A percentile compares a stretch with the other conserved stretches of the same genome.
Conservation (phyloP, 2,888 invertebrate genomes). For the Tethea ocularis region DNA sequence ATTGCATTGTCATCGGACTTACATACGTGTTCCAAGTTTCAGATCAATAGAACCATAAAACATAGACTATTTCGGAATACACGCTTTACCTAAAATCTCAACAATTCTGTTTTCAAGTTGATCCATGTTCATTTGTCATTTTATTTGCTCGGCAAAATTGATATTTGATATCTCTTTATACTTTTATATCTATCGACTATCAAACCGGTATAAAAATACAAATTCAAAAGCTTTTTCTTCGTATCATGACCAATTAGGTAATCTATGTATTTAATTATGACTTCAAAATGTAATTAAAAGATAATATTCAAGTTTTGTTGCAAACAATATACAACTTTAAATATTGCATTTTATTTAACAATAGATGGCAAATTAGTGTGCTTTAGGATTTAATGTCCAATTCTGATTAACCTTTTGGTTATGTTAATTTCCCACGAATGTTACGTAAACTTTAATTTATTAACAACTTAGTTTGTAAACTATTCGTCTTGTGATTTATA, state of each 20-base stretch:
- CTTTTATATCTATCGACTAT: not conserved
- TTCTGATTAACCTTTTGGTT: not conserved
- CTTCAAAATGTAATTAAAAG: not conserved
- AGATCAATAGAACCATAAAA: too few relatives aligned
- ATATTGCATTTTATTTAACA: not conserved
- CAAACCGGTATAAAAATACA: not conserved
- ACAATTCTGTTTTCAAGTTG: too few relatives aligned
- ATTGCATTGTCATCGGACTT: too few relatives aligned
- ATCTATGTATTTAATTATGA: not conserved
- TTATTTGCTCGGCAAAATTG: too few relatives aligned
- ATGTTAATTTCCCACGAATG: not conserved
- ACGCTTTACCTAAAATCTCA: too few relatives aligned
- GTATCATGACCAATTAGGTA: not conserved
- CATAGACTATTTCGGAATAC: too few relatives aligned
- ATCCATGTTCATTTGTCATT: too few relatives aligned
- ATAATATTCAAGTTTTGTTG: not conserved
- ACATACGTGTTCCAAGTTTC: too few relatives aligned
- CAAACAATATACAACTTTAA: not conserved
- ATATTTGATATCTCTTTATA: too few relatives aligned
- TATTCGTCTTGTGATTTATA: not conserved
- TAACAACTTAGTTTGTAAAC: not conserved
- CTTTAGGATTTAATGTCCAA: not conserved
- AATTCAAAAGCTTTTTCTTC: not conserved
- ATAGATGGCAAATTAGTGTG: conserved; percentile 2
- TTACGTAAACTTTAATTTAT: not conserved